A percentile compares a stretch with the other conserved stretches of the same genome.
These are phyloP conservation scores for Glossosoma conforme DNA, from an alignment of 1,140 invertebrate species.

Conservation along the genomic window DNA sequence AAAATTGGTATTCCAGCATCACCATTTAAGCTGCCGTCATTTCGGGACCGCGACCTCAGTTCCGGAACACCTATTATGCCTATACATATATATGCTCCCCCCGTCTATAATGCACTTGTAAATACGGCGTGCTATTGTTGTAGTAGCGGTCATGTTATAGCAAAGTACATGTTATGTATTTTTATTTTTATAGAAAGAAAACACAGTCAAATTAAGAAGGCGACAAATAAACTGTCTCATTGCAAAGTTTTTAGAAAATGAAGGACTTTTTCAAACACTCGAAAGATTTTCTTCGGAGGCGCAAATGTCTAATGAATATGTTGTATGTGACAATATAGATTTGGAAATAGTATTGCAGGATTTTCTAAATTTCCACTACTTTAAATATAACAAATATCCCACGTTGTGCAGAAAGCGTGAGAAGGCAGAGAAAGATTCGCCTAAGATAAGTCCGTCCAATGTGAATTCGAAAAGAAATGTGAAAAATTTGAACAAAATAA, in stretches of 20 bases:
- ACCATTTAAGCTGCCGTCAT: neutral
- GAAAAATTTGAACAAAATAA: slow-evolving; percentile 3
- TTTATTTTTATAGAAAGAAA: slow-evolving; percentile 47
- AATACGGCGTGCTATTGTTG: neutral
- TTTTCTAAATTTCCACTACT: slow-evolving; percentile 80
- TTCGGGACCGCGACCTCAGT: neutral
- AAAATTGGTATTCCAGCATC: neutral
- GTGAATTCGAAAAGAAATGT: slow-evolving; percentile 33
- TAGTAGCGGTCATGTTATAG: neutral
- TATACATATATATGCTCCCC: neutral
- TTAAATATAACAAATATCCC: slow-evolving; percentile 82
- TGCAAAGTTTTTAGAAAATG: slow-evolving; percentile 67
- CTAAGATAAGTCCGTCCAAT: neutral
- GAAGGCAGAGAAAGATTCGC: neutral
- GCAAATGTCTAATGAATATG: slow-evolving; percentile 60
- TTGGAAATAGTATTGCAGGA: slow-evolving; percentile 82
- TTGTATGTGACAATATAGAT: slow-evolving; percentile 89
- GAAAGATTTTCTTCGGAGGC: slow-evolving; percentile 64
- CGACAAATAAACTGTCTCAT: slow-evolving; percentile 74
- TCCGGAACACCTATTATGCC: neutral
- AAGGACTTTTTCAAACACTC: slow-evolving; percentile 62
- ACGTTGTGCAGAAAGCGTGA: slow-evolving; percentile 63
- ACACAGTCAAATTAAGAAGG: slow-evolving; percentile 59
- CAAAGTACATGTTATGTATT: neutral
- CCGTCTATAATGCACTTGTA: neutral